phyloP scores from a whole-genome alignment of 2,888 invertebrate genomes.

The Xylota sylvarum region DNA sequence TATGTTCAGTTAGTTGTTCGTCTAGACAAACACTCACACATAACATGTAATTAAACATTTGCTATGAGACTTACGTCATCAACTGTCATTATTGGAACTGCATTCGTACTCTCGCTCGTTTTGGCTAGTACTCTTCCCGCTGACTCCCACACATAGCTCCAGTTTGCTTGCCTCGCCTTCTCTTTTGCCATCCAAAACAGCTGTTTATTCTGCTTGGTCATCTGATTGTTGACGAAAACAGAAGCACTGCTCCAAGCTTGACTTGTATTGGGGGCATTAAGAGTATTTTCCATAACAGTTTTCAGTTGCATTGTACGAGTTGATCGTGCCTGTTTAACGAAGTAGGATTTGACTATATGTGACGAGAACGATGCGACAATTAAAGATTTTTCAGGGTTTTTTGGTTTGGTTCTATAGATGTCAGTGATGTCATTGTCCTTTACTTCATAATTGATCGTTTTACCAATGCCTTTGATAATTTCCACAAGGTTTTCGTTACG shows the following conservation, averaged over 20 bases:
- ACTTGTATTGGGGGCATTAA: background rate
- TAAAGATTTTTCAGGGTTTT: background rate
- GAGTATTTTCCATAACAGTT: background rate
- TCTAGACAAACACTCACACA: background rate
- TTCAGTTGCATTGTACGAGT: background rate
- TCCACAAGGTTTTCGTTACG: background rate
- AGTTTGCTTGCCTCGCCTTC: slow-evolving; percentile 21
- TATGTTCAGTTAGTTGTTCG: slow-evolving; percentile 1
- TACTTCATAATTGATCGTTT: background rate
- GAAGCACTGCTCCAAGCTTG: slow-evolving; percentile 13
- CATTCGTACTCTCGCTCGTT: background rate
- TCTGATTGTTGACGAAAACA: slow-evolving; percentile 39
- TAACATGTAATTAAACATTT: background rate
- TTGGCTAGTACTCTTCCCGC: slow-evolving; percentile 22
- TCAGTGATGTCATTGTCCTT: slow-evolving; percentile 1
- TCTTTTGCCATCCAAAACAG: slow-evolving; percentile 32
- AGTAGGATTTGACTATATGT: background rate
- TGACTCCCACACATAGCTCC: slow-evolving; percentile 15
- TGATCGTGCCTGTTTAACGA: background rate
- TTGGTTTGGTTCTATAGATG: background rate
- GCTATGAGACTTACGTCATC: slow-evolving; percentile 3
- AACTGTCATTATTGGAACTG: slow-evolving; percentile 5
- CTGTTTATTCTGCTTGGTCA: slow-evolving; percentile 28
- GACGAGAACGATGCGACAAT: background rate
- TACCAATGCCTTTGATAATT: background rate